Conservation (phyloP, 2,113 vertebrate species). For the Amblyopsis rosae region DNA sequence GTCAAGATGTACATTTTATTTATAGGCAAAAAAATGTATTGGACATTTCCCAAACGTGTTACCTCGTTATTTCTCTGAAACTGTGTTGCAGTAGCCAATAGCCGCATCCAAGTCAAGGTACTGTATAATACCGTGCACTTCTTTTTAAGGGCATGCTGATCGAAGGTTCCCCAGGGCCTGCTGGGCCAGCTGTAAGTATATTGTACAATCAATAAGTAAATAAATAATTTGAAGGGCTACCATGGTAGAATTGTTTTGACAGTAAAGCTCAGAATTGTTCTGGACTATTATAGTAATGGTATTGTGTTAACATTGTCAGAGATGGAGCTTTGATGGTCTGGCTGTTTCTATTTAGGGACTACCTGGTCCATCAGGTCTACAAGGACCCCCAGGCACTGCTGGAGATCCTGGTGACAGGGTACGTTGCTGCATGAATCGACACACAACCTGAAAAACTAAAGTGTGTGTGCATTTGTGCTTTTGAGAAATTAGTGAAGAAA, state of each 20-base stretch:
- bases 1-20: too few species aligned
- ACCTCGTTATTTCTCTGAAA: too few species aligned
- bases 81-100: too few species aligned
- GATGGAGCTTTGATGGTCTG: conserved; percentile 9
- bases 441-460: background rate
- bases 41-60: too few species aligned
- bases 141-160: conserved; percentile 90
- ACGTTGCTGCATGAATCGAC: conserved; percentile 69
- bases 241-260: background rate
- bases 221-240: background rate
- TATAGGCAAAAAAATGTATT: too few species aligned
- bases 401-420: conserved; percentile 96
- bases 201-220: background rate
- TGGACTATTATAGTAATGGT: background rate
- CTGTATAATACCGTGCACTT: conserved; percentile 16
- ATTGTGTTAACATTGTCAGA: background rate
- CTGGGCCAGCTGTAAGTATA: conserved; percentile 87
- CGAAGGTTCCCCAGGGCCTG: conserved; percentile 90
- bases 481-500: background rate
- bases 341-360: conserved; percentile 83
- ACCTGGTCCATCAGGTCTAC: conserved; percentile 89
- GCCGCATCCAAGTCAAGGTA: too few species aligned
- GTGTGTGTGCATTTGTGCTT: background rate
- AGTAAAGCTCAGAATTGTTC: background rate
- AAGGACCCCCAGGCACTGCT: conserved; percentile 86